Percentiles rank a stretch among this genome's conserved stretches.
phyloP scores from a whole-genome alignment of 2,888 invertebrate species.

The Adineta ricciae region DNA sequence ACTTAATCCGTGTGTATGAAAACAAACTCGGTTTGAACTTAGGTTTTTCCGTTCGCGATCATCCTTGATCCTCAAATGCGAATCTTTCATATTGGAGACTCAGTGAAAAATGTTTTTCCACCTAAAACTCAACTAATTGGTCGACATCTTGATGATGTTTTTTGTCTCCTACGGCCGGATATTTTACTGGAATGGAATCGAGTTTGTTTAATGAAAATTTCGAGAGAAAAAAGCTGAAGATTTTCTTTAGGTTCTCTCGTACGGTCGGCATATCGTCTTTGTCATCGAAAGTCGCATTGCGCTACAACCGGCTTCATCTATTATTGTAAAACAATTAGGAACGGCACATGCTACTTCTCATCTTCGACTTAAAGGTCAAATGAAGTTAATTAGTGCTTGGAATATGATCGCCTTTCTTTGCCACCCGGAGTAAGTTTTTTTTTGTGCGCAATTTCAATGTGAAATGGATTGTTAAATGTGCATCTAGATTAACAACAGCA shows the following conservation, averaged over 20 bases:
- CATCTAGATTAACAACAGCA: slow-evolving; percentile 29
- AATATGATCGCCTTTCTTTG: slow-evolving; percentile 26
- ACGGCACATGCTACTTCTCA: background rate
- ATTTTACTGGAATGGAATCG: background rate
- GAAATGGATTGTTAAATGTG: no score
- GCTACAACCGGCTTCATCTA: background rate
- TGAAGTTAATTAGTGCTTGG: slow-evolving; percentile 26
- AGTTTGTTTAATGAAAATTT: background rate
- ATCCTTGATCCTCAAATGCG: background rate
- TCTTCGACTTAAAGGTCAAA: slow-evolving; percentile 33
- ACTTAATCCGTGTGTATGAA: background rate
- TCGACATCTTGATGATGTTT: background rate
- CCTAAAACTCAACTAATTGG: background rate
- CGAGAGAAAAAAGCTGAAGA: background rate
- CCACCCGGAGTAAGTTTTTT: slow-evolving; percentile 25
- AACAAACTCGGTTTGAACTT: background rate
- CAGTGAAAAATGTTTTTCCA: background rate
- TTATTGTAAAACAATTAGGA: background rate
- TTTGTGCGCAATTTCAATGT: no score
- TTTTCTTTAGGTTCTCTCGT: background rate
- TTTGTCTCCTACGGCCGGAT: background rate
- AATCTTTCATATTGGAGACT: background rate
- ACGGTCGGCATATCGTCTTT: slow-evolving; percentile 8
- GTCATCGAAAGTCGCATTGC: background rate
- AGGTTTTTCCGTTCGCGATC: slow-evolving; percentile 7